Evolutionary conservation across 2,797 vertebrate species (phyloP).

Genomic region (Pangasius larnaudii): DNA sequence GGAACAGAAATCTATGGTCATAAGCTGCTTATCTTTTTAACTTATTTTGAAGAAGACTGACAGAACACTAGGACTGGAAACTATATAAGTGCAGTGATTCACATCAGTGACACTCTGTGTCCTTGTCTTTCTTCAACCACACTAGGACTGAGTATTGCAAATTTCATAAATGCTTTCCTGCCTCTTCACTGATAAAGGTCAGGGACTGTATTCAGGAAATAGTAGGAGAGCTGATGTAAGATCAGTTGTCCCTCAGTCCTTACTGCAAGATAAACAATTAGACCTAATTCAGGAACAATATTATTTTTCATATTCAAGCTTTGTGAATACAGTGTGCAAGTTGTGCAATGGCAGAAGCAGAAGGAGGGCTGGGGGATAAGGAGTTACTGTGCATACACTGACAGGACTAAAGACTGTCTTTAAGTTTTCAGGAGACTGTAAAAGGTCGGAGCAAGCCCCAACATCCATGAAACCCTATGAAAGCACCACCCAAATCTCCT

Average conservation of each 20-base stretch:
- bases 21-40: not conserved
- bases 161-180: not conserved
- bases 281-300: not conserved
- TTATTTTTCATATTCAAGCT: not conserved
- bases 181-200: not conserved
- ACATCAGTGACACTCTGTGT: not conserved
- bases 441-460: slow-evolving; percentile 71
- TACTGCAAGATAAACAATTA: not conserved
- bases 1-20: not conserved
- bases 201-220: not conserved
- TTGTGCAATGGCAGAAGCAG: slow-evolving; percentile 22
- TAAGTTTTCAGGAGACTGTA: slow-evolving; percentile 76
- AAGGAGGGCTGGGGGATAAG: not conserved
- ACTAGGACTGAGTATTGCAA: not conserved
- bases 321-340: not conserved
- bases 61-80: not conserved
- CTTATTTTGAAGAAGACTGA: not conserved
- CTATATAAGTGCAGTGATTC: not conserved
- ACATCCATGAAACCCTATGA: slow-evolving; percentile 54
- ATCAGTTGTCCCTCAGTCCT: not conserved
- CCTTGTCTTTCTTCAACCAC: not conserved
- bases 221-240: slow-evolving; percentile 3
- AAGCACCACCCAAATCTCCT: slow-evolving; percentile 60
- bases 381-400: not conserved
- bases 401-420: slow-evolving; percentile 61